These are phyloP conservation scores for Harlomillsia oculata DNA, from an alignment of 1,140 invertebrate species.

Conservation along the genomic window DNA sequence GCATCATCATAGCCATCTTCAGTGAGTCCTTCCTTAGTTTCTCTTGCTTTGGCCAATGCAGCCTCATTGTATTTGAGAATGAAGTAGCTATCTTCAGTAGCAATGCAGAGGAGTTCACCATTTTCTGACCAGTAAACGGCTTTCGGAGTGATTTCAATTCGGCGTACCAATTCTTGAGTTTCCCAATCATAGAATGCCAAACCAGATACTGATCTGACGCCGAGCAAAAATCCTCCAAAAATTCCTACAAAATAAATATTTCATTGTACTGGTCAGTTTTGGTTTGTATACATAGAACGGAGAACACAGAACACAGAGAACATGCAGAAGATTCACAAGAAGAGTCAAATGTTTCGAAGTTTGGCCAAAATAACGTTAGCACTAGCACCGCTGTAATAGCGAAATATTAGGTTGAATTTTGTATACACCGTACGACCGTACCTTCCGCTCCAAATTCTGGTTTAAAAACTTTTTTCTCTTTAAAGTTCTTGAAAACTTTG, in stretches of 20 bases:
- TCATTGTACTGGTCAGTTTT: too few species aligned
- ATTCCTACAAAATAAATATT: constrained; percentile 70
- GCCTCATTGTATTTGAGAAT: constrained; percentile 80
- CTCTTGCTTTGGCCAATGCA: constrained; percentile 60
- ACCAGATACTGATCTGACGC: constrained; percentile 85
- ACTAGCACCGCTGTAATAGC: too few species aligned
- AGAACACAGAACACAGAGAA: background rate
- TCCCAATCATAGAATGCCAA: constrained; percentile 98
- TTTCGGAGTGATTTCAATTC: constrained; percentile 91
- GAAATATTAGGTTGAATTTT: too few species aligned
- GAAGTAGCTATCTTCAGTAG: constrained; percentile 93
- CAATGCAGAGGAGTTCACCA: constrained; percentile 85
- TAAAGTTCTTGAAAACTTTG: constrained; percentile 97
- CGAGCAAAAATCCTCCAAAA: constrained; percentile 88
- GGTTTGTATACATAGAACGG: too few species aligned
- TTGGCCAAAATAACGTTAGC: too few species aligned
- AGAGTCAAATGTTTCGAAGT: too few species aligned
- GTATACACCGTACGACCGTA: too few species aligned
- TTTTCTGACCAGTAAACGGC: constrained; percentile 95
- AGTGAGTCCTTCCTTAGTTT: constrained; percentile 62
- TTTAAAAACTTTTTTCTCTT: constrained; percentile 89
- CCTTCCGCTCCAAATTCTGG: constrained; percentile 92
- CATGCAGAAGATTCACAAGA: background rate
- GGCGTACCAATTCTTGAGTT: constrained; percentile 73
- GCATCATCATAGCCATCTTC: constrained; percentile 96